Evolutionary conservation across 2,113 vertebrate genomes (phyloP).

Genomic region (Halcyon malimbica): DNA sequence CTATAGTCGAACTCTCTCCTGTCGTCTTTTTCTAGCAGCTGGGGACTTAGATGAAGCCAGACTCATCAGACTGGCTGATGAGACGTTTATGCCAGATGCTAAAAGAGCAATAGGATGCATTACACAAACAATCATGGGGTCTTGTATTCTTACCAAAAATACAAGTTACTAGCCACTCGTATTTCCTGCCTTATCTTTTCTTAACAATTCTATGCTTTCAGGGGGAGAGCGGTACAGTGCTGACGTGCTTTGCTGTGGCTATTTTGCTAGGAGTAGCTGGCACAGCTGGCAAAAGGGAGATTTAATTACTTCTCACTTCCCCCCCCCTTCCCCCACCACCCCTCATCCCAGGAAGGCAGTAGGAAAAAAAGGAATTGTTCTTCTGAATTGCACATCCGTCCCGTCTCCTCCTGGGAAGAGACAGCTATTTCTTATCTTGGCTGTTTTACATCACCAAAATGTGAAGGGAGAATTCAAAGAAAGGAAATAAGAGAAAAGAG

Average conservation of each 20-base stretch:
- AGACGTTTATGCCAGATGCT: neutral
- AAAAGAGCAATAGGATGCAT: neutral
- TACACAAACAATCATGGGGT: neutral
- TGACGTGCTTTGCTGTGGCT: neutral
- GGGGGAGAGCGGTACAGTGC: neutral
- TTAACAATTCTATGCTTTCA: neutral
- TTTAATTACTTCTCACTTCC: neutral
- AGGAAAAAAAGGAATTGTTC: conserved; percentile 41
- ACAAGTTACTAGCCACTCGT: neutral
- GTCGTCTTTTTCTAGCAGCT: neutral
- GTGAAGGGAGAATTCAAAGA: neutral
- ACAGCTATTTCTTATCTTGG: conserved; percentile 51
- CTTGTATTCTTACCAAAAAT: neutral
- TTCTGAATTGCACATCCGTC: conserved; percentile 40
- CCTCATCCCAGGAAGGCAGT: neutral
- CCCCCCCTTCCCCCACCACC: neutral
- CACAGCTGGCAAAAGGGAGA: neutral
- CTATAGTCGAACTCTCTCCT: neutral
- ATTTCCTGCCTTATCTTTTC: neutral
- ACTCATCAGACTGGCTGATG: neutral
- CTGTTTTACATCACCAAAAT: conserved; percentile 42
- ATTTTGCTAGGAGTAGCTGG: neutral
- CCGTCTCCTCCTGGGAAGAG: conserved; percentile 34
- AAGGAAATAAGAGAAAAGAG: conserved; percentile 50
- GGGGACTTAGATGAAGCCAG: neutral